Percentiles rank a stretch among this genome's conserved stretches.
phyloP scores from a whole-genome alignment of 64 coral and sea anemone species.

The Orbicella faveolata region DNA sequence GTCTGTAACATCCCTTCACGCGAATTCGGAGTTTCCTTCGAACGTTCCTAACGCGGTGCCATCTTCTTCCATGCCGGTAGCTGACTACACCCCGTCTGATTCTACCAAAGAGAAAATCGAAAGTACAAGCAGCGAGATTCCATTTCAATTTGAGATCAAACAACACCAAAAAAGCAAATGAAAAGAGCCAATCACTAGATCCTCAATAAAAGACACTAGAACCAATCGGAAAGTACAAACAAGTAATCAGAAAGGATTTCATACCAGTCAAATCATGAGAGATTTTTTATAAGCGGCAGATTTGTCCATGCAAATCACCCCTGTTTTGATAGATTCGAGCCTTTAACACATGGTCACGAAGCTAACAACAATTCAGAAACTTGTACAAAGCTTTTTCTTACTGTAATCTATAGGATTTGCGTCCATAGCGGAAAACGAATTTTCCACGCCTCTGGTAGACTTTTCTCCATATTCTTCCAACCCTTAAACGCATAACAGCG shows the following conservation, averaged over 20 bases:
- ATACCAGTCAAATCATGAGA: too few species aligned
- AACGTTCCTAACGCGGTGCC: not conserved
- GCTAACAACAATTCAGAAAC: not conserved
- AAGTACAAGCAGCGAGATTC: too few species aligned
- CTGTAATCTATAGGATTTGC: not conserved
- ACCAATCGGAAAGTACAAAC: too few species aligned
- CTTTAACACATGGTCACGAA: too few species aligned
- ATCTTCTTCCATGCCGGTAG: not conserved
- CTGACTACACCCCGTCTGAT: not conserved
- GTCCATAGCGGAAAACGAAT: constrained; percentile 19
- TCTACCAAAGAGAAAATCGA: not conserved
- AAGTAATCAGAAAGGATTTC: too few species aligned
- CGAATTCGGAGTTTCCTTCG: not conserved
- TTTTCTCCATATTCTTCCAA: not conserved
- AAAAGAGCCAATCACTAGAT: too few species aligned
- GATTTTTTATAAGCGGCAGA: not conserved
- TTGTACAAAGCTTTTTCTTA: not conserved
- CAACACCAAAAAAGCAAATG: too few species aligned
- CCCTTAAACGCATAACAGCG: not conserved
- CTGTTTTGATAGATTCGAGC: too few species aligned
- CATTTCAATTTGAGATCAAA: too few species aligned
- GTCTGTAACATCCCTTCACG: not conserved
- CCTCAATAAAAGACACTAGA: too few species aligned
- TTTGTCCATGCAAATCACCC: not conserved
- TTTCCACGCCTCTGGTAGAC: not conserved